Evolutionary conservation across 2,888 invertebrate genomes (phyloP), one percentile per base, ranked within the genome.

Genomic region (Melikaiella ostensackeni): DNA sequence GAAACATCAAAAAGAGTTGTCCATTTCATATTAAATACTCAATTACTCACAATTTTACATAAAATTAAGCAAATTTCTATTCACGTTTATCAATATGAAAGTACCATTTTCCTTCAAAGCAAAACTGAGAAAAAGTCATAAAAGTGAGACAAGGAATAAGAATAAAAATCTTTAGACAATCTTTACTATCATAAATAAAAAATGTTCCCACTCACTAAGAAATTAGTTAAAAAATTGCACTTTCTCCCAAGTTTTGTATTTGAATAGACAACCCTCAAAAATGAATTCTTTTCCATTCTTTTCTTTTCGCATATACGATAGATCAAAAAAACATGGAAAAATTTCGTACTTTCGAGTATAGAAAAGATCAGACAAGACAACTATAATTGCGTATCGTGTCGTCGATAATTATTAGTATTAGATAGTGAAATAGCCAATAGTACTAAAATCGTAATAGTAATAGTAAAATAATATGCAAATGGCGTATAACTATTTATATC

Each of bases 401-500:
- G 27, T 27, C 27, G 21, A 55, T 55, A 55, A 46, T 24, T 38
- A 63, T 63, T 75, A 75, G 62, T 50, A 75, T 19, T n/a, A 74
- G 50, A 50, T 61, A 50, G 50, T 74, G 21, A 70, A 76, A 76
- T 13, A 42, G 13, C 30, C 61, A 74, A n/a, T 35, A 75, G 35
- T 74, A 2, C 16, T 38, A 75, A 8, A 33, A 24, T 57, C 55
- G 50, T 35, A 24, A 63, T 76, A 70, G 27, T 27, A 55, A 70
- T 70, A 70, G 50, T 70, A 70, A 70, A 70, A 70, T 33, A 46
- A 70, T 70, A 70, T 70, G 79, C 61, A 62, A 62, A 66, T 63
- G 62, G 59, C 35, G 74, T 74, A 38, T 59, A 74, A 70, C 70
- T 74, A 74, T 33, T 57, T 79, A 75, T 75, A 42, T 79, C 80